Conservation (phyloP, 2,797 vertebrate genomes). For the Denticeps clupeoides region DNA sequence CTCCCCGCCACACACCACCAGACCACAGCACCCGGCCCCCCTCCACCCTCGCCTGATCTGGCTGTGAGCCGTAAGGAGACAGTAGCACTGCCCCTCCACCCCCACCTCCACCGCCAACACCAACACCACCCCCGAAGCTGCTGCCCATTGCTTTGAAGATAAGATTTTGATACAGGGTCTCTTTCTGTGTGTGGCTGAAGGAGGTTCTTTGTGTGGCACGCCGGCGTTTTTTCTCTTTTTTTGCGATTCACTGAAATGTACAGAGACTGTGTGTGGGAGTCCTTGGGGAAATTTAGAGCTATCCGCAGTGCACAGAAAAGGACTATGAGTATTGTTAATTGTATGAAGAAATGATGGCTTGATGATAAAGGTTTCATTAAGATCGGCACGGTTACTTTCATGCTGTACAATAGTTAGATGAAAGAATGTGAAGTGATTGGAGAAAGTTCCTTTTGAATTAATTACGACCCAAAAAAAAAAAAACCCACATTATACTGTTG, state of each 20-base stretch:
- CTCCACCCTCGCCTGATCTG: neutral
- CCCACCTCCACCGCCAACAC: conserved; percentile 5
- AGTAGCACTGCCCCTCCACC: neutral
- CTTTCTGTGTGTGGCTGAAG: conserved; percentile 59
- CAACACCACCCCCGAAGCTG: conserved; percentile 47
- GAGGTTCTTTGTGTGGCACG: conserved; percentile 56
- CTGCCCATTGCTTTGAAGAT: conserved; percentile 69
- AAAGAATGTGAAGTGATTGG: too few relatives aligned
- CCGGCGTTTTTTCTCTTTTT: conserved; percentile 48
- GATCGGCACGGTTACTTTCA: too few relatives aligned
- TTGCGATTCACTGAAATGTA: conserved; percentile 25
- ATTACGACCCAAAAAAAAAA: neutral
- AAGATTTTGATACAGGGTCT: conserved; percentile 67
- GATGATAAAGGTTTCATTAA: neutral
- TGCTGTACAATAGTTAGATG: too few relatives aligned
- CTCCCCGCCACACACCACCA: neutral
- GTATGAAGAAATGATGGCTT: too few relatives aligned
- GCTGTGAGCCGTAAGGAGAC: neutral
- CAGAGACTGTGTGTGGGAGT: neutral
- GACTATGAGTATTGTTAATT: too few relatives aligned
- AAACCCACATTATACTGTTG: too few relatives aligned
- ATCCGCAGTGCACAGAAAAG: neutral
- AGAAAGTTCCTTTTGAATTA: too few relatives aligned
- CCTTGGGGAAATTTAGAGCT: neutral
- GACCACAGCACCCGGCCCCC: neutral